Percentiles rank a stretch among this genome's conserved stretches.
Conservation (phyloP, 2,113 vertebrate species). For the Gallinago undulata region DNA sequence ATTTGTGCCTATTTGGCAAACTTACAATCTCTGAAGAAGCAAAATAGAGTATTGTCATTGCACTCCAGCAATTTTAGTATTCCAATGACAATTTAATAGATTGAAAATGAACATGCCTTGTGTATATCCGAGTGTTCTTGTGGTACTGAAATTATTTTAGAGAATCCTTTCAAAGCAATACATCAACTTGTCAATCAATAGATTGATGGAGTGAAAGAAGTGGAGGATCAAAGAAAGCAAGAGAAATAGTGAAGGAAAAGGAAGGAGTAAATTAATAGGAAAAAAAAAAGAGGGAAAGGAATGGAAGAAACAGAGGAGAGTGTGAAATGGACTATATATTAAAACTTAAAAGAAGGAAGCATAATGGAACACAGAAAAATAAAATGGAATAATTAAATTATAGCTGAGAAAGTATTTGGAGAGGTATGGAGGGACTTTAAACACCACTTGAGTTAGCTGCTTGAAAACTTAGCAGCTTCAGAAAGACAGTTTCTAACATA, state of each 20-base stretch:
- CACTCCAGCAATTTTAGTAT: neutral
- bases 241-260: neutral
- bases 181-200: neutral
- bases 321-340: neutral
- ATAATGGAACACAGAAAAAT: neutral
- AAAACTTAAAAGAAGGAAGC: neutral
- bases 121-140: neutral
- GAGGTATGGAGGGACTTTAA: neutral
- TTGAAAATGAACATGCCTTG: neutral
- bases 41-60: neutral
- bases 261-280: neutral
- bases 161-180: neutral
- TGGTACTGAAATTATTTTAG: neutral
- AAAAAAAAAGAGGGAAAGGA: neutral
- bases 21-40: neutral
- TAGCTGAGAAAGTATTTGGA: neutral
- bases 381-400: neutral
- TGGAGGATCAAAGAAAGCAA: neutral
- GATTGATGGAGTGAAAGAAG: neutral
- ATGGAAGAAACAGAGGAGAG: neutral
- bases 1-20: neutral
- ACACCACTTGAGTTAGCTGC: neutral
- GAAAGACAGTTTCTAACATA: neutral
- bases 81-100: neutral
- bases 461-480: neutral